These are phyloP conservation scores for Trematomus bernacchii DNA, from an alignment of 2,797 vertebrate species.

Conservation along the genomic window DNA sequence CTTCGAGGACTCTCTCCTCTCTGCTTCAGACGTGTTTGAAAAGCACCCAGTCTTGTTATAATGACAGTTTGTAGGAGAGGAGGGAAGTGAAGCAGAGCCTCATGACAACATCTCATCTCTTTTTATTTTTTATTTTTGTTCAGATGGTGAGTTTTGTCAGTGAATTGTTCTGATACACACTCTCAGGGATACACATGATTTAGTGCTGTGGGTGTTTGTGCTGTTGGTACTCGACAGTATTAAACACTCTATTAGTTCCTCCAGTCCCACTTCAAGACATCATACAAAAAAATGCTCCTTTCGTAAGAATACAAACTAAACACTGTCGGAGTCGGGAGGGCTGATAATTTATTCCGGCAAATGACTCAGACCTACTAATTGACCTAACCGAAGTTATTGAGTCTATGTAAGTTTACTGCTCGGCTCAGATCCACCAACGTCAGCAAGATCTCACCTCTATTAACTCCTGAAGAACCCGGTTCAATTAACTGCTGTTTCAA, in stretches of 20 bases:
- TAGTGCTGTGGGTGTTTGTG: not conserved
- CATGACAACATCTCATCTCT: slow-evolving; percentile 25
- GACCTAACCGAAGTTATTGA: too few relatives aligned
- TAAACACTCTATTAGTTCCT: slow-evolving; percentile 30
- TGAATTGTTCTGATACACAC: slow-evolving; percentile 26
- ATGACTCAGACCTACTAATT: too few relatives aligned
- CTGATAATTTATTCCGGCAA: too few relatives aligned
- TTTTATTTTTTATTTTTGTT: slow-evolving; percentile 36
- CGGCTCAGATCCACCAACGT: too few relatives aligned
- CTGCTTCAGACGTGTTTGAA: slow-evolving; percentile 60
- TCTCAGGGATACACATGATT: slow-evolving; percentile 38
- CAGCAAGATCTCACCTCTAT: too few relatives aligned
- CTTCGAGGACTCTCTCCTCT: slow-evolving; percentile 41
- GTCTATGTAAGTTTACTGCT: too few relatives aligned
- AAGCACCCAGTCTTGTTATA: slow-evolving; percentile 45
- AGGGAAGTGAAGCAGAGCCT: slow-evolving; percentile 16
- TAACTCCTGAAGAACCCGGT: too few relatives aligned
- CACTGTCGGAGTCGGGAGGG: too few relatives aligned
- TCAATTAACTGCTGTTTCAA: too few relatives aligned
- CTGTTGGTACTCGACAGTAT: slow-evolving; percentile 10
- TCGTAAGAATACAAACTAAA: slow-evolving; percentile 1
- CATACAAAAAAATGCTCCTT: slow-evolving; percentile 30
- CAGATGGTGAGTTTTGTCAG: slow-evolving; percentile 46
- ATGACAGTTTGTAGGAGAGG: slow-evolving; percentile 56
- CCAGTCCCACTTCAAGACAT: slow-evolving; percentile 5